Conservation (phyloP, 2,113 vertebrate species). For the Pungitius pungitius region DNA sequence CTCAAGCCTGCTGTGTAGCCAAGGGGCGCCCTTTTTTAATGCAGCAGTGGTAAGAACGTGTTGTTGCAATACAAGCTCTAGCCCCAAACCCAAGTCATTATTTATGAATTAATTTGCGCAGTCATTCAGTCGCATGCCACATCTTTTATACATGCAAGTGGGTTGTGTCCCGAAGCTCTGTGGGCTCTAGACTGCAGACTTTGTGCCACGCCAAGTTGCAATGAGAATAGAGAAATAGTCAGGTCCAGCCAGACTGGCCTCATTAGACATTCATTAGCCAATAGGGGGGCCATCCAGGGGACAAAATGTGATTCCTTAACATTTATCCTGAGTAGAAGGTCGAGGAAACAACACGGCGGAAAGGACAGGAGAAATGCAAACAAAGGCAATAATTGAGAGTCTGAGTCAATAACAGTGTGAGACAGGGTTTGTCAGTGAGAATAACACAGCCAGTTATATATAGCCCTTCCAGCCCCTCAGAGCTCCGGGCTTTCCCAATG, state of each 20-base stretch:
- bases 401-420: conserved; percentile 72
- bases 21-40: conserved; percentile 76
- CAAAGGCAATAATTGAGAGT: conserved; percentile 66
- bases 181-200: conserved; percentile 72
- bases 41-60: conserved; percentile 73
- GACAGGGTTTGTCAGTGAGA: conserved; percentile 69
- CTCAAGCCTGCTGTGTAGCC: conserved; percentile 75
- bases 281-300: conserved; percentile 38
- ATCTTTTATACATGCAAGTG: conserved; percentile 80
- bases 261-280: conserved; percentile 71
- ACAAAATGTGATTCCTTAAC: conserved; percentile 53
- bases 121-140: conserved; percentile 76
- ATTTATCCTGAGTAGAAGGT: conserved; percentile 53
- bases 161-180: conserved; percentile 78
- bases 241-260: conserved; percentile 62
- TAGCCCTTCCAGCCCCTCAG: conserved; percentile 69
- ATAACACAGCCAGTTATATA: conserved; percentile 73
- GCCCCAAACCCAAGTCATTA: conserved; percentile 78
- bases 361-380: conserved; percentile 54
- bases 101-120: conserved; percentile 82
- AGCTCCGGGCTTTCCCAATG: conserved; percentile 74
- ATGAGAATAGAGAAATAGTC: conserved; percentile 50
- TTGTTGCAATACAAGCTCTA: conserved; percentile 73
- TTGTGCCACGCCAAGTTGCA: conserved; percentile 56
- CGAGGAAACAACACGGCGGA: conserved; percentile 47